Percentiles rank a stretch among this genome's conserved stretches.
Evolutionary conservation across 2,797 vertebrate species (phyloP).

Genomic region (Adelosebastes latens): DNA sequence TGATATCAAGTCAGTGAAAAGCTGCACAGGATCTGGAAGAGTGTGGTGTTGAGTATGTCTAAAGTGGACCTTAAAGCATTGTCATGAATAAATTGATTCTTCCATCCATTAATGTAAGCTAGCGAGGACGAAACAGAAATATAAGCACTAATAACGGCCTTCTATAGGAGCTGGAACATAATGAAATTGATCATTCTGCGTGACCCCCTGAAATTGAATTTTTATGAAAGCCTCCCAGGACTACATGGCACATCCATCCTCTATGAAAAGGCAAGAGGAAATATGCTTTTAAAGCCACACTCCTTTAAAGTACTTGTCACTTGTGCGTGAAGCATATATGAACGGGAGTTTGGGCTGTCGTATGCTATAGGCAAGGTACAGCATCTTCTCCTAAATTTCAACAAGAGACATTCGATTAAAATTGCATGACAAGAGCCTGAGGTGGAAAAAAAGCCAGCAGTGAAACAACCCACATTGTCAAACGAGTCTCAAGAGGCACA

Average conservation of each 20-base stretch:
- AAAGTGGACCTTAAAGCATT: slow-evolving; percentile 23
- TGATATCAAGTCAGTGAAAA: slow-evolving; percentile 30
- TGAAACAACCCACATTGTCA: slow-evolving; percentile 54
- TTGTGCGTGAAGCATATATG: slow-evolving; percentile 19
- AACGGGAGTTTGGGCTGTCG: slow-evolving; percentile 4
- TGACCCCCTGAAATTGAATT: slow-evolving; percentile 72
- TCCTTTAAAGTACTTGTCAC: slow-evolving; percentile 30
- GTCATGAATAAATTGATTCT: slow-evolving; percentile 44
- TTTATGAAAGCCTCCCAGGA: slow-evolving; percentile 61
- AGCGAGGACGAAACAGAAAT: slow-evolving; percentile 47
- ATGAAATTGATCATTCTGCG: slow-evolving; percentile 75
- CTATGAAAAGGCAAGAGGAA: slow-evolving; percentile 13
- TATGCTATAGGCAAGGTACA: slow-evolving; percentile 3
- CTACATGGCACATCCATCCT: slow-evolving; percentile 29
- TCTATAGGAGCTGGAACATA: slow-evolving; percentile 56
- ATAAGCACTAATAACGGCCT: slow-evolving; percentile 53
- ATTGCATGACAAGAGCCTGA: slow-evolving; percentile 59
- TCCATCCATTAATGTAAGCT: slow-evolving; percentile 38
- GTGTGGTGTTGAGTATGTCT: not conserved
- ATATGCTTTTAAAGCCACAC: slow-evolving; percentile 13
- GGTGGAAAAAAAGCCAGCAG: slow-evolving; percentile 44
- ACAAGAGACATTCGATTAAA: slow-evolving; percentile 61
- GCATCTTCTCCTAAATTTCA: slow-evolving; percentile 30
- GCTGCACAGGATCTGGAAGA: not conserved
- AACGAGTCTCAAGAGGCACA: slow-evolving; percentile 45